These are phyloP conservation scores for Coluber constrictor DNA, from an alignment of 2,797 vertebrate species.

Conservation along the genomic window DNA sequence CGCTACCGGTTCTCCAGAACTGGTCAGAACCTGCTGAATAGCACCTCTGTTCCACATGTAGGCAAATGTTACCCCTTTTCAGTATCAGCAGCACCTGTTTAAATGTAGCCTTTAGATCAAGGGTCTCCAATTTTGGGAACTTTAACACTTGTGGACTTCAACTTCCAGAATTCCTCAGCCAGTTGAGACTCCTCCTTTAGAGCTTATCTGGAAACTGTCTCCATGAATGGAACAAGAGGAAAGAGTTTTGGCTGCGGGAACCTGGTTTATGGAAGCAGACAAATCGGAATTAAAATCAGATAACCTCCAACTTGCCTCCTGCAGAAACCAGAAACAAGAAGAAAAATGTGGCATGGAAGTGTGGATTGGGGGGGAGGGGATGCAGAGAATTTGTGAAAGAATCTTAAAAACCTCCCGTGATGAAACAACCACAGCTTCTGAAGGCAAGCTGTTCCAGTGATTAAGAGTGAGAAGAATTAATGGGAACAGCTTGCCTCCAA, in stretches of 20 bases:
- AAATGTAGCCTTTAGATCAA: background rate
- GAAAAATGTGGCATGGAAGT: background rate
- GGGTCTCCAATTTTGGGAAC: background rate
- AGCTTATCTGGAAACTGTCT: background rate
- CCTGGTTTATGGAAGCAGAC: background rate
- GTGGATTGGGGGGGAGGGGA: background rate
- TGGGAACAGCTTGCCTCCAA: too few species aligned
- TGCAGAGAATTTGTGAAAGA: background rate
- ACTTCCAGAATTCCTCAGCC: background rate
- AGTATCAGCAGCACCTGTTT: slow-evolving; percentile 13
- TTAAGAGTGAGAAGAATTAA: too few species aligned
- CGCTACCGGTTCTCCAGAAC: too few species aligned
- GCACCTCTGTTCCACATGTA: background rate
- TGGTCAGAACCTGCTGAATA: too few species aligned
- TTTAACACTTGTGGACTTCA: background rate
- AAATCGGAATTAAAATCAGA: background rate
- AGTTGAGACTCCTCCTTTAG: background rate
- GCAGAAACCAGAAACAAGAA: background rate
- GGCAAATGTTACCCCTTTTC: background rate
- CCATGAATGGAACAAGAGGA: background rate
- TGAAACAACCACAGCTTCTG: too few species aligned
- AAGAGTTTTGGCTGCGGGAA: background rate
- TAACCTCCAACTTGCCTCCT: background rate
- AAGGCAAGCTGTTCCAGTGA: too few species aligned
- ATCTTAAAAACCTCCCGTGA: background rate